Base-by-base conservation (phyloP, 2,797 vertebrate species). In the Phoxinus dragarum region DNA sequence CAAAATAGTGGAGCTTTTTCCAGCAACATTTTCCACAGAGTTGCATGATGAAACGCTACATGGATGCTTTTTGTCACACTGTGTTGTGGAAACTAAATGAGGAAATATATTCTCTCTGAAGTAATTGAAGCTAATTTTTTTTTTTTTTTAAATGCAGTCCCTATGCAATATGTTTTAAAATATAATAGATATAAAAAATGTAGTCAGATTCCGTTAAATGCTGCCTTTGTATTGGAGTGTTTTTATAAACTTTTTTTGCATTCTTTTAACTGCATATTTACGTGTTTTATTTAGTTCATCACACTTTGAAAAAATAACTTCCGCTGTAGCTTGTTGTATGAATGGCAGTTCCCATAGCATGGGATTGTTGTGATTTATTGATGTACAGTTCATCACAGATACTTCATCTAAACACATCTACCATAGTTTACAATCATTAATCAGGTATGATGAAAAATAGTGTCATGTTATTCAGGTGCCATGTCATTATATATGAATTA, bases 31-130 rank as follows among this genome's bases (percentile, higher is more conserved):
- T 80, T 34, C 59, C 31, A 80, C 23, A 3, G 61, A 80, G 42
- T 21, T 38, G 27, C 31, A 49, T 36, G 78, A 80, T 68, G 31
- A 80, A 80, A 80, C 16, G 21, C 38, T 56, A n/a, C 10, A 9
- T 49, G 71, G 27, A 80, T 74, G 84, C 21, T 36, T 69, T 72
- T 76, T 76, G 49, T 76, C 38, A 67, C 6, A 21, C 17, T 81
- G 47, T 44, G 56, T 47, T 11, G 5, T 47, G 77, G 17, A 5
- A 10, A 31, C 27, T 42, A 56, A 76, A 76, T 16, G 21, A 38
- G 74, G 34, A 76, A 76, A 76, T 56, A 3, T 78, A 61, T 59
- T 59, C 21, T 61, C 21, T 61, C 56, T 77, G 36, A 40, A 42
- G 38, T 31, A 79, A 21, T 9, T 79, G 16, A 5, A n/a, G 42